Conservation (phyloP, 1,140 invertebrate genomes). For the Drosophila busckii region DNA sequence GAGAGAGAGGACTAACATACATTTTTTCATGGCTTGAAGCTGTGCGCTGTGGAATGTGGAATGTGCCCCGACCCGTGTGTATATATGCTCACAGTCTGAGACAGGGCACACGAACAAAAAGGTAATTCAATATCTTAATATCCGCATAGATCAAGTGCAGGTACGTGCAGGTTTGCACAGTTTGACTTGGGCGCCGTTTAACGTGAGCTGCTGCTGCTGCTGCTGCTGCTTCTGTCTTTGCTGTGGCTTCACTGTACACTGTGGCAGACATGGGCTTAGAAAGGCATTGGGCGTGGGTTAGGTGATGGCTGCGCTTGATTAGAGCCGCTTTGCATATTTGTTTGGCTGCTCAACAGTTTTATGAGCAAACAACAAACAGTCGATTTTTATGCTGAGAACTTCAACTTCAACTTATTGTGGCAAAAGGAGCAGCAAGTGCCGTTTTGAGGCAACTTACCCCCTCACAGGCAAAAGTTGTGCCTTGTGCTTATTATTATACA, state of each 20-base stretch:
- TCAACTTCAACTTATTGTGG: constrained; percentile 8
- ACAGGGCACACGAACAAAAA: constrained; percentile 66
- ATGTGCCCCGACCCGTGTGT: constrained; percentile 2
- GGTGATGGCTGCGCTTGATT: constrained; percentile 30
- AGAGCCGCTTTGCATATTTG: constrained; percentile 39
- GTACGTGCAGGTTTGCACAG: constrained; percentile 73
- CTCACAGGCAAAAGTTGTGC: constrained; percentile 55
- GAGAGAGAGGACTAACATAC: too few relatives aligned
- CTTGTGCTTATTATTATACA: constrained; percentile 69
- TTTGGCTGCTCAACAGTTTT: constrained; percentile 29
- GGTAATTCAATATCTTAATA: constrained; percentile 77
- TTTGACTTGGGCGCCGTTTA: constrained; percentile 72
- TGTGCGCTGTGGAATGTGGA: constrained; percentile 25
- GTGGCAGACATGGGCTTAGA: background rate
- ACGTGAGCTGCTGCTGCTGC: constrained; percentile 27
- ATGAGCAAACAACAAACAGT: constrained; percentile 25
- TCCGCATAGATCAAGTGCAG: constrained; percentile 76
- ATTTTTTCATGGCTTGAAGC: constrained; percentile 53
- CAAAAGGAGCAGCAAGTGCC: constrained; percentile 57
- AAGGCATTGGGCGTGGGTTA: background rate
- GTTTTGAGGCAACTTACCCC: constrained; percentile 19
- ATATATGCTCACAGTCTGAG: too few relatives aligned
- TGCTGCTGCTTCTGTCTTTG: constrained; percentile 28
- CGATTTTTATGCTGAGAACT: constrained; percentile 49
- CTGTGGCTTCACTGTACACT: constrained; percentile 41